A percentile compares a stretch with the other conserved stretches of the same genome.
These are phyloP conservation scores for Cybosia mesomella DNA, from an alignment of 2,888 invertebrate genomes.

Conservation along the genomic window DNA sequence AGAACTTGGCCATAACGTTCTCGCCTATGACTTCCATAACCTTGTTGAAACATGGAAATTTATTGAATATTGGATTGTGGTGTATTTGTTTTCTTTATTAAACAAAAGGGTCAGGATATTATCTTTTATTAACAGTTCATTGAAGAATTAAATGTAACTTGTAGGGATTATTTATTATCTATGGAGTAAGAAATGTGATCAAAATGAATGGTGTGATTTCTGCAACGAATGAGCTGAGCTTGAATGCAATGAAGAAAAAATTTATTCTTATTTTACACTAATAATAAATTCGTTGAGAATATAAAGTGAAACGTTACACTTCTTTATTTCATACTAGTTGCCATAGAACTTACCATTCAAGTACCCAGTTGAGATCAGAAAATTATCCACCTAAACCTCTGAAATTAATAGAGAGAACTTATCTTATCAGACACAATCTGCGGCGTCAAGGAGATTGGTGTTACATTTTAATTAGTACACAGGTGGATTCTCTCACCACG, in stretches of 20 bases:
- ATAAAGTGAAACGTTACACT: too few species aligned
- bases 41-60: conserved; percentile 53
- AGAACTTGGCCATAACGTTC: conserved; percentile 58
- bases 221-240: too few species aligned
- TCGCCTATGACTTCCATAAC: conserved; percentile 44
- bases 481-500: conserved; percentile 14
- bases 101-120: background rate
- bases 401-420: conserved; percentile 7
- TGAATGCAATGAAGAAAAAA: too few species aligned
- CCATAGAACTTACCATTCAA: too few species aligned
- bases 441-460: conserved; percentile 18
- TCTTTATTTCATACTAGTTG: too few species aligned
- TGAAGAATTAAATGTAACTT: background rate
- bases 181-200: background rate
- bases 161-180: background rate
- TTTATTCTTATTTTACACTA: too few species aligned
- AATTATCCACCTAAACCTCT: background rate
- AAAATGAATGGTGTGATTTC: background rate
- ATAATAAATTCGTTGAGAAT: too few species aligned
- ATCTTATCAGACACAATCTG: conserved; percentile 12
- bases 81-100: conserved; percentile 13
- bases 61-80: conserved; percentile 33
- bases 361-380: background rate
- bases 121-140: conserved; percentile 1
- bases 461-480: conserved; percentile 26